A percentile compares a stretch with the other conserved stretches of the same genome.
Evolutionary conservation across 2,797 vertebrate species (phyloP).

Genomic region (Sparus aurata): DNA sequence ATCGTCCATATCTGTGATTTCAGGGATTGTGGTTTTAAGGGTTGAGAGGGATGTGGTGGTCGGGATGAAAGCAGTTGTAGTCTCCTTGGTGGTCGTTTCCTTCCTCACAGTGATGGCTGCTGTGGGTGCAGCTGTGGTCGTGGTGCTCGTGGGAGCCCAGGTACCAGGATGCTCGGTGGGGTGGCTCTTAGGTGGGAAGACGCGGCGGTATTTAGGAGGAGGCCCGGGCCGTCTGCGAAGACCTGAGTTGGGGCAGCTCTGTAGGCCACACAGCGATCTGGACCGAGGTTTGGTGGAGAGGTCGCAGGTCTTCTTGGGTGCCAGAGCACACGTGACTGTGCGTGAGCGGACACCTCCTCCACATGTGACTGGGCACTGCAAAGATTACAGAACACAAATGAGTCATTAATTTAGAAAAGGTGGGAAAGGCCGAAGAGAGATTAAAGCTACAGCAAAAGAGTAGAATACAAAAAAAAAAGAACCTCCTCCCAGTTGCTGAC

Average conservation of each 20-base stretch:
- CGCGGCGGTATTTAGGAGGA: slow-evolving; percentile 68
- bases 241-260: slow-evolving; percentile 88
- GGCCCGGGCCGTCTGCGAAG: slow-evolving; percentile 73
- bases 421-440: background rate
- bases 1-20: slow-evolving; percentile 69
- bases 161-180: slow-evolving; percentile 49
- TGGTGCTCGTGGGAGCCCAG: slow-evolving; percentile 32
- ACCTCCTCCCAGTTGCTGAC: slow-evolving; percentile 94
- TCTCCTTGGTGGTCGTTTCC: slow-evolving; percentile 45
- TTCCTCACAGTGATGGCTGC: slow-evolving; percentile 13
- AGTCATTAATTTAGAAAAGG: background rate
- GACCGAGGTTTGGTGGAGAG: slow-evolving; percentile 90
- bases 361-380: slow-evolving; percentile 94
- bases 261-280: slow-evolving; percentile 92
- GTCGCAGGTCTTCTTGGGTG: slow-evolving; percentile 86
- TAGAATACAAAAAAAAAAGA: background rate
- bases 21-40: slow-evolving; percentile 38
- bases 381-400: slow-evolving; percentile 48
- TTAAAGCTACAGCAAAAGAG: background rate
- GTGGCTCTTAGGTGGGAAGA: slow-evolving; percentile 59
- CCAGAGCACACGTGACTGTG: slow-evolving; percentile 87
- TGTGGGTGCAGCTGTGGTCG: slow-evolving; percentile 37
- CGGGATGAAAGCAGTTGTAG: slow-evolving; percentile 36
- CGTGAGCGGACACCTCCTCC: slow-evolving; percentile 93
- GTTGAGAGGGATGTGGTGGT: slow-evolving; percentile 35